phyloP scores from a whole-genome alignment of 1,140 invertebrate species.

The Sarcophaga peregrina region DNA sequence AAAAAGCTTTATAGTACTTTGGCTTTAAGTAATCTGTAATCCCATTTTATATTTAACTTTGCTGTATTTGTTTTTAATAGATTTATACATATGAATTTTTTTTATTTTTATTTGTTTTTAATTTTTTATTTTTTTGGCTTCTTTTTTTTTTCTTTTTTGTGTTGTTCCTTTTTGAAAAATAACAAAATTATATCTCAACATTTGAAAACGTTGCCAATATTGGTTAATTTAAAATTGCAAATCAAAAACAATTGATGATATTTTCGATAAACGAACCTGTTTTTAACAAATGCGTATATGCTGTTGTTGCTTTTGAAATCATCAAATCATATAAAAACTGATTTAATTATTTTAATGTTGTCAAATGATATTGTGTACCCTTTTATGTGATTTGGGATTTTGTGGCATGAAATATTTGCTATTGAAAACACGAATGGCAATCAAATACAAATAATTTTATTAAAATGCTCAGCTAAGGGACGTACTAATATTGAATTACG shows the following conservation, averaged over 20 bases:
- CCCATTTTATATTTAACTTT: not conserved
- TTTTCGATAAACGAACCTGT: constrained; percentile 3
- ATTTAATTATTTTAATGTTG: constrained; percentile 29
- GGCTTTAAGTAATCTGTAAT: not conserved
- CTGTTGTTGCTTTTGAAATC: constrained; percentile 14
- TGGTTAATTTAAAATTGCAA: not conserved
- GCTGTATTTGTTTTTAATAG: not conserved
- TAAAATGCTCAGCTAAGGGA: constrained; percentile 87
- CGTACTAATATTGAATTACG: constrained; percentile 98
- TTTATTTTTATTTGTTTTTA: constrained; percentile 10
- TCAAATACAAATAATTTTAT: constrained; percentile 8
- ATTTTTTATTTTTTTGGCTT: constrained; percentile 35
- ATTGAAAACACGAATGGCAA: constrained; percentile 3
- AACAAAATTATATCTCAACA: constrained; percentile 22
- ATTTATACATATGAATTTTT: not conserved
- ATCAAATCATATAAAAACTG: constrained; percentile 19
- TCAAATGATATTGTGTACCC: constrained; percentile 25
- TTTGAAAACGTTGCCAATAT: not conserved
- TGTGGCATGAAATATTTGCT: not conserved
- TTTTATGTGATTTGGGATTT: constrained; percentile 2
- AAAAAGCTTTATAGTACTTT: too few relatives aligned
- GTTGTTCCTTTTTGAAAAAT: constrained; percentile 18
- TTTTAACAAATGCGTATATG: constrained; percentile 4
- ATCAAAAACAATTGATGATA: not conserved
- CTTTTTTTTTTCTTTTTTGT: constrained; percentile 35